Conservation (phyloP, 2,113 vertebrate species). For the Bucco capensis region DNA sequence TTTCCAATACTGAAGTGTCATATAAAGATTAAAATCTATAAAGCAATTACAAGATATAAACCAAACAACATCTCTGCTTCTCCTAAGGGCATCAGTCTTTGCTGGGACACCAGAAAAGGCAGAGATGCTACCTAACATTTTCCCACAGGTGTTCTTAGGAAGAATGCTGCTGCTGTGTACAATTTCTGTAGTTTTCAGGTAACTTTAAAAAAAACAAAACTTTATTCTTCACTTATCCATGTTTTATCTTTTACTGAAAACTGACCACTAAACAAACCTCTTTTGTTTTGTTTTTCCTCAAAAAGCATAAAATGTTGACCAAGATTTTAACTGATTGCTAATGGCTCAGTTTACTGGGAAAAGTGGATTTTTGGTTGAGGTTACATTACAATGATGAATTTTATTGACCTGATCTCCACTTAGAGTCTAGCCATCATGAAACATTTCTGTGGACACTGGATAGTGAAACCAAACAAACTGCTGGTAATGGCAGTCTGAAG, state of each 20-base stretch:
- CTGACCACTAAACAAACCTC: background rate
- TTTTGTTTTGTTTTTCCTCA: background rate
- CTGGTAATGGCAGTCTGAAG: conserved; percentile 3
- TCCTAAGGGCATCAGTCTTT: background rate
- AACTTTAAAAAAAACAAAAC: background rate
- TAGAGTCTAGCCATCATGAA: background rate
- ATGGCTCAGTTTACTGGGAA: background rate
- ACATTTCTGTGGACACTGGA: background rate
- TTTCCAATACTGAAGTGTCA: background rate
- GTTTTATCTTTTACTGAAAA: background rate
- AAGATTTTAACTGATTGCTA: background rate
- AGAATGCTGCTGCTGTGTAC: background rate
- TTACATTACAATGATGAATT: background rate
- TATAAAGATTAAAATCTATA: background rate
- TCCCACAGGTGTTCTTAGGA: background rate
- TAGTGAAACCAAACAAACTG: conserved; percentile 24
- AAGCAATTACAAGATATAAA: background rate
- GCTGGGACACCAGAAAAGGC: background rate
- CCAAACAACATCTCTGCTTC: background rate
- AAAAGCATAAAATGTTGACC: background rate
- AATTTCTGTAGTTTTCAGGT: background rate
- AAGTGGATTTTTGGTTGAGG: background rate
- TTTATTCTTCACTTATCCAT: background rate
- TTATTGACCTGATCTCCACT: background rate
- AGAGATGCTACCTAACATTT: background rate